Conservation (phyloP, 2,888 invertebrate species). For the Orthosia incerta region DNA sequence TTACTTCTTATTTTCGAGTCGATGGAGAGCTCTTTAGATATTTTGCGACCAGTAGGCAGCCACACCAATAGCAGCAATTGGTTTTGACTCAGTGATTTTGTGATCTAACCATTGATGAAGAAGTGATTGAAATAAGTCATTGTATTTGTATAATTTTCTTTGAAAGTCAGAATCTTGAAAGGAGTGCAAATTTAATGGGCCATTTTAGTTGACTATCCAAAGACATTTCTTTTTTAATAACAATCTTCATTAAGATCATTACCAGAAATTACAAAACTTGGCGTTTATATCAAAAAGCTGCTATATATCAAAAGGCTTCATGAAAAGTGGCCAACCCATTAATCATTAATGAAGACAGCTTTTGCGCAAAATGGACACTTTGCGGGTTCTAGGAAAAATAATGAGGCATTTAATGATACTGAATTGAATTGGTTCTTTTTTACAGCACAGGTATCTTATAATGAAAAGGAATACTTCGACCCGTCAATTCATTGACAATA, state of each 20-base stretch:
- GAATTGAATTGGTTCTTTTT: background rate
- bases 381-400: constrained; percentile 2
- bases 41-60: too few relatives aligned
- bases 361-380: background rate
- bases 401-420: constrained; percentile 3
- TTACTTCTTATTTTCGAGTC: too few relatives aligned
- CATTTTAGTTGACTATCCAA: background rate
- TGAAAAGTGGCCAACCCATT: constrained; percentile 14
- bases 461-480: background rate
- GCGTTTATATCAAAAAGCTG: constrained; percentile 11
- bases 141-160: background rate
- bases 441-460: background rate
- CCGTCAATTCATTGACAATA: background rate
- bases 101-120: too few relatives aligned
- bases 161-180: background rate
- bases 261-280: constrained; percentile 32
- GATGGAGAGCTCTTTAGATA: too few relatives aligned
- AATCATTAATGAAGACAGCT: constrained; percentile 29
- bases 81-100: too few relatives aligned
- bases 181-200: background rate
- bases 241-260: constrained; percentile 29
- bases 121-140: background rate
- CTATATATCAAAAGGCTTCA: too few relatives aligned
- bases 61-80: too few relatives aligned
- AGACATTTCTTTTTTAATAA: constrained; percentile 16